A percentile compares a stretch with the other conserved stretches of the same genome.
Conservation (phyloP, 1,140 invertebrate genomes). For the Yoshiicerus persimilis region DNA sequence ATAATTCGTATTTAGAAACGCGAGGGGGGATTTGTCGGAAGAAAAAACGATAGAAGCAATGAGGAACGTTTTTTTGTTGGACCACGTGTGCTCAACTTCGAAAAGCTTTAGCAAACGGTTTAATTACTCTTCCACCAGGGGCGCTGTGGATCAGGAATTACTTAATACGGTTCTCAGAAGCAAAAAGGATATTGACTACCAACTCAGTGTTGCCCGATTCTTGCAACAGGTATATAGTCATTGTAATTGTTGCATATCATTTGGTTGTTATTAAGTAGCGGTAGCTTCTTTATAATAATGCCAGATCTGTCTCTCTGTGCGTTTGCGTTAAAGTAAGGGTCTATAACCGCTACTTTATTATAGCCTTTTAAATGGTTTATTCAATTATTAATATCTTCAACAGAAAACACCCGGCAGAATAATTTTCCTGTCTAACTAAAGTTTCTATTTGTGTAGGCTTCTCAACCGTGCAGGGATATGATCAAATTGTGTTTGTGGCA, state of each 20-base stretch:
- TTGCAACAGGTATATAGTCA: not conserved
- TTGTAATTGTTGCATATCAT: not conserved
- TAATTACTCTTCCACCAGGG: slow-evolving; percentile 20
- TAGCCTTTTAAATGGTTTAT: too few species aligned
- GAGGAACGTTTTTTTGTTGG: slow-evolving; percentile 32
- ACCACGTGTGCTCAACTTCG: slow-evolving; percentile 43
- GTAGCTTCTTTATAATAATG: not conserved
- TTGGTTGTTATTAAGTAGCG: not conserved
- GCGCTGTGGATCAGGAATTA: not conserved
- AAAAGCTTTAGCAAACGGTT: slow-evolving; percentile 40
- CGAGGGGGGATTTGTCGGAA: not conserved
- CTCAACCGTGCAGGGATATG: slow-evolving; percentile 34
- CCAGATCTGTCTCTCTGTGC: not conserved
- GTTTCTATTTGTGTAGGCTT: not conserved
- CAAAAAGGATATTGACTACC: not conserved
- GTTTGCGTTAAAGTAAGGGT: too few species aligned
- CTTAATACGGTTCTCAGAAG: not conserved
- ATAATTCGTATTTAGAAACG: not conserved
- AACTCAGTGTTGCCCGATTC: not conserved
- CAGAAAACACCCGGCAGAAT: too few species aligned
- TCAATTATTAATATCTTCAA: too few species aligned
- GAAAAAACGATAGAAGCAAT: not conserved
- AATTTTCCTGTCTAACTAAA: not conserved
- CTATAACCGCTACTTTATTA: too few species aligned
- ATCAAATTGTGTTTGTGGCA: slow-evolving; percentile 35